These are phyloP conservation scores for Cathartes aura DNA, from an alignment of 2,113 vertebrate genomes.

Conservation along the genomic window DNA sequence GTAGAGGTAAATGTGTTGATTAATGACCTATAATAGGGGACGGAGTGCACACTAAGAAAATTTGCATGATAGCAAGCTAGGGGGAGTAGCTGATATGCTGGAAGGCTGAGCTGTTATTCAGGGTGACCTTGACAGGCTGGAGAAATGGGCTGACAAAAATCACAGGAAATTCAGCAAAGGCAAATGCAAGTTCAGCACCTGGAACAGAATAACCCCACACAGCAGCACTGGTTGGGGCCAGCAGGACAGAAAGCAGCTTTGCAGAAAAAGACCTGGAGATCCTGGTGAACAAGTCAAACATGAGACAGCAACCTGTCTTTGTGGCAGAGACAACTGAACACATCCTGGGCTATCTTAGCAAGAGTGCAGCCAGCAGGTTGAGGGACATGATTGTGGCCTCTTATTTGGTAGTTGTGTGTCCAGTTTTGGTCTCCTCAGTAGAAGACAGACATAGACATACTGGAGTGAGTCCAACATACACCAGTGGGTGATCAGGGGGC, in stretches of 20 bases:
- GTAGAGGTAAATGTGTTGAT: neutral
- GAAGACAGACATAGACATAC: neutral
- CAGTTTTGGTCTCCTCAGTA: neutral
- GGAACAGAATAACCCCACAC: neutral
- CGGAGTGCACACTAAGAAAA: neutral
- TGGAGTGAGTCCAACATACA: neutral
- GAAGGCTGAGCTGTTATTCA: neutral
- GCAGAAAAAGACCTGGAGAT: neutral
- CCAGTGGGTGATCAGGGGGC: neutral
- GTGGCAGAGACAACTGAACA: neutral
- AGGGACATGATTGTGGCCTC: neutral
- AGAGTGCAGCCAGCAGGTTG: neutral
- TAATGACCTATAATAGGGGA: neutral
- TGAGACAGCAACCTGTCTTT: neutral
- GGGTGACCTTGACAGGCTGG: neutral
- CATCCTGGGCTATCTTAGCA: neutral
- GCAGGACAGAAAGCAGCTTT: neutral
- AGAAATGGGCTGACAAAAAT: neutral
- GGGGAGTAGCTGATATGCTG: neutral
- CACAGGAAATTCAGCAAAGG: neutral
- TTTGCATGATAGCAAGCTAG: neutral
- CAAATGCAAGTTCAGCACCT: neutral
- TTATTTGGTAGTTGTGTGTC: neutral
- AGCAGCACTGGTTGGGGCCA: neutral
- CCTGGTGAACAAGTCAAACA: neutral